Conservation (phyloP, 2,797 vertebrate species). For the Lepilemur ruficaudatus region DNA sequence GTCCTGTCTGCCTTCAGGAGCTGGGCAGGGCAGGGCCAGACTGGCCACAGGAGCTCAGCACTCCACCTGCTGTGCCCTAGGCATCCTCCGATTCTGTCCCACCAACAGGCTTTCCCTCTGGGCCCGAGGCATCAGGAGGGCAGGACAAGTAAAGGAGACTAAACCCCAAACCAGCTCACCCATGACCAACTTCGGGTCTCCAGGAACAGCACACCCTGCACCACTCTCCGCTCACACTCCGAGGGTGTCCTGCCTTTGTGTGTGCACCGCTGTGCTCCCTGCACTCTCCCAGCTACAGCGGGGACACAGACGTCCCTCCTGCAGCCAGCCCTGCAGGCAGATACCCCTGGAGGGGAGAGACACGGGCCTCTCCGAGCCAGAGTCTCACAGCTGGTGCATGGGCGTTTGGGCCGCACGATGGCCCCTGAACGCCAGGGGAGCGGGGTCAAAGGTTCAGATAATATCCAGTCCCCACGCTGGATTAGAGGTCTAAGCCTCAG, state of each 20-base stretch:
- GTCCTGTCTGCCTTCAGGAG: not conserved
- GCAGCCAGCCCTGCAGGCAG: not conserved
- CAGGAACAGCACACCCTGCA: not conserved
- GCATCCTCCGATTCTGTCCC: not conserved
- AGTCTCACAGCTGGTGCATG: not conserved
- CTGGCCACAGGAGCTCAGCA: not conserved
- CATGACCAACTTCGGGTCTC: not conserved
- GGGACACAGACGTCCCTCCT: not conserved
- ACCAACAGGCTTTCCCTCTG: not conserved
- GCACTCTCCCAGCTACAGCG: not conserved
- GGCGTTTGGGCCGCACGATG: not conserved
- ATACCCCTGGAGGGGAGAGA: not conserved
- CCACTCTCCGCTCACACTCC: not conserved
- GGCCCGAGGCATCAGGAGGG: fast-evolving
- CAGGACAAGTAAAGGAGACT: fast-evolving
- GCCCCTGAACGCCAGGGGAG: not conserved
- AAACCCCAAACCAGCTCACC: not conserved
- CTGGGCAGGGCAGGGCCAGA: not conserved
- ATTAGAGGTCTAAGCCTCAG: not conserved
- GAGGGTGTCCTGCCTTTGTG: not conserved
- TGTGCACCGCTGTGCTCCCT: not conserved
- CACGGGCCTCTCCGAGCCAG: not conserved
- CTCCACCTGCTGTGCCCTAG: not conserved
- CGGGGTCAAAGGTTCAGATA: not conserved
- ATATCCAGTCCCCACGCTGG: not conserved